Evolutionary conservation across 2,797 vertebrate species (phyloP), one percentile per base, ranked within the genome.

Genomic region (Artibeus lituratus): DNA sequence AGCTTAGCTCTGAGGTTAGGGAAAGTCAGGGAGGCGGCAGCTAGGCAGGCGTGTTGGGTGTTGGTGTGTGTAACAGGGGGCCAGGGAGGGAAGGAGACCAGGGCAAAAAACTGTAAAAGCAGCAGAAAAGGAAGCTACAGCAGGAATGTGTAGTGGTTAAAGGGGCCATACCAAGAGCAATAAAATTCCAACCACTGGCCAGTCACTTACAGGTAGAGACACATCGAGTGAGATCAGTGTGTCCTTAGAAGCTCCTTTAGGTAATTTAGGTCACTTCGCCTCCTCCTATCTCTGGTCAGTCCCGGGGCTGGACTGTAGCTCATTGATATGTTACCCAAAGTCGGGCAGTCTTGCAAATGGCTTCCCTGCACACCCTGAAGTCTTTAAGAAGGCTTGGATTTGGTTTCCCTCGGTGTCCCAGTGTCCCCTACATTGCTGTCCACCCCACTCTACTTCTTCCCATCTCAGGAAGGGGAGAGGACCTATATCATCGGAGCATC

Each of bases 91-190:
- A 74, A 74, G 42, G 19, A 53, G 14, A 37, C 7, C 5, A 62
- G 57, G 4, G 1, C 10, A 57, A 49, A 70, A 16, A 65, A 21
- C n/a, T 32, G 22, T 35, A 37, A 51, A 49, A 78, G 47, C 39
- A 96, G 77, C 87, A 87, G 69, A 67, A 91, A 55, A 44, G 86
- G 12, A 57, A 82, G 39, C 26, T 32, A 77, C 69, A 37, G 86
- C 35, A 55, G n/a, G n/a, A 22, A 15, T 15, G 39, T 42, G 22
- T 49, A 11, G 78, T 47, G 42, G 70, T 73, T 77, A 70, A 57
- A 83, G 32, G 39, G 57, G 11, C 53, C 47, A 39, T 22, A 73
- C 2, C 4, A 26, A 67, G 29, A 0, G 19, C 32, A 35, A 89
- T 2, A 39, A 70, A 24, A 49, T 59, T 29, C 87, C 83, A 74